Evolutionary conservation across 2,888 invertebrate genomes (phyloP).

Genomic region (Lasius fuliginosus): DNA sequence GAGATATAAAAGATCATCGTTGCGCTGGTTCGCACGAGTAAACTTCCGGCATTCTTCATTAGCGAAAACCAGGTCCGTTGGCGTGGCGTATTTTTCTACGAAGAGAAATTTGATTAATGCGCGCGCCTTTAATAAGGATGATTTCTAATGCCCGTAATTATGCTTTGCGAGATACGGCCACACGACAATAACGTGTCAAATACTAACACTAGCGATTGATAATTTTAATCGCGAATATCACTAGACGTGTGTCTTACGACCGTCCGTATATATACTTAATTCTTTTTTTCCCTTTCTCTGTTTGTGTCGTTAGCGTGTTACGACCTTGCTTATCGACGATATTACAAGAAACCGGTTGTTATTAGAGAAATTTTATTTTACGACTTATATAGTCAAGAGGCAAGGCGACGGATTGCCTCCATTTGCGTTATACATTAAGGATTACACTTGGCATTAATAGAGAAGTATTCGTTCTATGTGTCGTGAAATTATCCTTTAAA

Average conservation of each 20-base stretch:
- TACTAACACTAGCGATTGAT: slow-evolving; percentile 4
- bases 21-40: not conserved
- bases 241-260: slow-evolving; percentile 8
- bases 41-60: no score
- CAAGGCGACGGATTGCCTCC: slow-evolving; percentile 5
- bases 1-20: not conserved
- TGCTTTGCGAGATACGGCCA: no score
- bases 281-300: slow-evolving; percentile 5
- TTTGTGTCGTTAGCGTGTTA: slow-evolving; percentile 21
- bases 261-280: not conserved
- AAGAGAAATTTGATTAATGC: no score
- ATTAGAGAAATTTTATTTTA: slow-evolving; percentile 38
- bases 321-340: slow-evolving; percentile 20
- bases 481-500: slow-evolving; percentile 15
- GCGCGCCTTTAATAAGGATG: no score
- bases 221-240: slow-evolving; percentile 31
- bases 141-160: no score
- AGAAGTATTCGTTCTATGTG: slow-evolving; percentile 13
- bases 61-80: no score
- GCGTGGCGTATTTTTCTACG: no score
- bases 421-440: not conserved
- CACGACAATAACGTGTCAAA: slow-evolving; percentile 23
- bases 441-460: slow-evolving; percentile 25
- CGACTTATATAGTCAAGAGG: not conserved
- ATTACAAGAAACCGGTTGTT: slow-evolving; percentile 19